Percentiles rank a stretch among this genome's conserved stretches.
Conservation (phyloP, 2,797 vertebrate genomes). For the Protonibea diacanthus region DNA sequence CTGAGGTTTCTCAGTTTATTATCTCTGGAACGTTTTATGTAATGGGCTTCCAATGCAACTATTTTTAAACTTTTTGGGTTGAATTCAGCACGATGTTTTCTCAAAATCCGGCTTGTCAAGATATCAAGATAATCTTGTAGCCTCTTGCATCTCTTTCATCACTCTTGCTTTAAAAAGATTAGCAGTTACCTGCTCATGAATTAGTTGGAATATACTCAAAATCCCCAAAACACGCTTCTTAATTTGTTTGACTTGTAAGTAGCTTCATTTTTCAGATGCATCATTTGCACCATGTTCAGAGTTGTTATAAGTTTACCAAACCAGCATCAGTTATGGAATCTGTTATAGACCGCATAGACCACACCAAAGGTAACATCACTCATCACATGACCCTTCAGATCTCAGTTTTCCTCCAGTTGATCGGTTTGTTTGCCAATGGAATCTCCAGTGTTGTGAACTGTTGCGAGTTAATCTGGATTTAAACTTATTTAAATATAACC, state of each 20-base stretch:
- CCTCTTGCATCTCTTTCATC: background rate
- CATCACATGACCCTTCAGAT: background rate
- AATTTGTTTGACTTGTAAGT: constrained; percentile 1
- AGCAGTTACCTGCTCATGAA: background rate
- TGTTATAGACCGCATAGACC: background rate
- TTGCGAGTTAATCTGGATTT: constrained; percentile 5
- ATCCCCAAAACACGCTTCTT: background rate
- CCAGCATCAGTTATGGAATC: background rate
- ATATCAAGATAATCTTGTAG: background rate
- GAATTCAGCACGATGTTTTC: background rate
- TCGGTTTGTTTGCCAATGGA: constrained; percentile 11
- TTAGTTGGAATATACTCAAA: background rate
- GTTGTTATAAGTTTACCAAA: constrained; percentile 9
- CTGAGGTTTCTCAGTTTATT: background rate
- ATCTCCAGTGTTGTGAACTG: background rate
- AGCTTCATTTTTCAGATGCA: constrained; percentile 16
- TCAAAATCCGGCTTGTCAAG: background rate
- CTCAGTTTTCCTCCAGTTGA: background rate
- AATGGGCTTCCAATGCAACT: background rate
- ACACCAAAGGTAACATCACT: constrained; percentile 8
- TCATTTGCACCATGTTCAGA: constrained; percentile 28
- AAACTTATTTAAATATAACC: constrained; percentile 17
- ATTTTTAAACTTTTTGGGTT: constrained; percentile 5
- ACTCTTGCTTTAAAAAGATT: background rate
- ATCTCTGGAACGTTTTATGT: background rate